Evolutionary conservation across 1,140 invertebrate genomes (phyloP).

Genomic region (Aphelinus certus): DNA sequence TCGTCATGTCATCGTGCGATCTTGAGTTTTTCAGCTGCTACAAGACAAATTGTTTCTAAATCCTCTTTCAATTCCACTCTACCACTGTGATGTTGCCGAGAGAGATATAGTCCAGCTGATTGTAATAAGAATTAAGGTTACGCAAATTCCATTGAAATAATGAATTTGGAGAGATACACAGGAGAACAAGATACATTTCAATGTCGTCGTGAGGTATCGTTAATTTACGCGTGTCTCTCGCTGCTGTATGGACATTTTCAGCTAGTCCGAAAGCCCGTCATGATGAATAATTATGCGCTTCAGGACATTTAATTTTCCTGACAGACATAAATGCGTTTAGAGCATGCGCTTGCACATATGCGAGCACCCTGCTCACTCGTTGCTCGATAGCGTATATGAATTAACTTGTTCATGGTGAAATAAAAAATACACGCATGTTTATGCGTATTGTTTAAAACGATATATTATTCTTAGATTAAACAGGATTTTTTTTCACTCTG

Average conservation of each 20-base stretch:
- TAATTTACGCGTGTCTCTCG: slow-evolving; percentile 13
- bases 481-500: too few species aligned
- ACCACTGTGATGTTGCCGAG: too few species aligned
- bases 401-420: slow-evolving; percentile 4
- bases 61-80: background rate
- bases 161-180: background rate
- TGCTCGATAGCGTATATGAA: slow-evolving; percentile 12
- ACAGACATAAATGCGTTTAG: slow-evolving; percentile 26
- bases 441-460: too few species aligned
- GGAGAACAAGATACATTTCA: background rate
- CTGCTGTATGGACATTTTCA: slow-evolving; percentile 15
- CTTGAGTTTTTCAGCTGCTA: background rate
- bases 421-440: background rate
- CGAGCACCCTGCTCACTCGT: background rate
- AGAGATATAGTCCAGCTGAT: too few species aligned
- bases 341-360: slow-evolving; percentile 4
- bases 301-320: slow-evolving; percentile 31
- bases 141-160: too few species aligned
- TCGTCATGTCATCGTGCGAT: slow-evolving; percentile 12
- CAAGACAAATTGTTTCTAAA: slow-evolving; percentile 20
- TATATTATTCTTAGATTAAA: too few species aligned
- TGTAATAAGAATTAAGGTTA: too few species aligned
- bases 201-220: slow-evolving; percentile 6
- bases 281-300: slow-evolving; percentile 47
- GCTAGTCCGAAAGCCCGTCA: slow-evolving; percentile 45